Evolutionary conservation across 1,140 invertebrate genomes (phyloP), one percentile per base, ranked within the genome.

Genomic region (Vollenhovia emeryi): DNA sequence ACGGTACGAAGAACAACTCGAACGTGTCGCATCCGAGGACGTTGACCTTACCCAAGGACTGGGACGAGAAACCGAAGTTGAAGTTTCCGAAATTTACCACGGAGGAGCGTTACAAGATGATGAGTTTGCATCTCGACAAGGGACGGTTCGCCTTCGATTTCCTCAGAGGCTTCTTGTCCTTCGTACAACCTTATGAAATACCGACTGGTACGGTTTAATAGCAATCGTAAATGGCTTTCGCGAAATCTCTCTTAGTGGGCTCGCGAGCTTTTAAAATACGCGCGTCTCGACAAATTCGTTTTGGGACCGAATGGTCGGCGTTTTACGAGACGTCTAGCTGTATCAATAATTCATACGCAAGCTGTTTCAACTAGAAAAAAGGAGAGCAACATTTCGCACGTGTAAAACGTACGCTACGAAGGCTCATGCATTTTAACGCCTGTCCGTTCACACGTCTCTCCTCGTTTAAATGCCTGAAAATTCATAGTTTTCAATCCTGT

Each of bases 181-280:
- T 95, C 86, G 93, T 96, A 86, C 96, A 96, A 89, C 96, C 96
- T 40, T 93, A 95, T 78, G 95, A 96, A 84, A 91, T 96, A 87
- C 95, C 96, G 57, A 87, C 95, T 45, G 95, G 96, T 96, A 93
- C 95, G 43, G 3, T 36, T 60, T 48, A 48, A 83, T 52, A 33
- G 11, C 27, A 36, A 36, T 48, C 45, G 15, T 45, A 24, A 75
- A 59, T 40, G 21, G 8, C 69, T 45, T 33, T 5, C 27, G 50
- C 8, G 21, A 27, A 7, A 69, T 71, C 7, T 13, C 7, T 71
- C 43, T 80, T 30, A 43, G 13, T 27, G 27, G 55, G 11, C 62
- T 24, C 5, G 7, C 2, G 50, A 52, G 6, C 6, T 33, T 40
- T 55, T 27, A 66, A 52, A 18, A 33, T 57, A 24, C n/a, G 6